Conservation (phyloP, 2,888 invertebrate genomes). For the Mythimna lalbum region DNA sequence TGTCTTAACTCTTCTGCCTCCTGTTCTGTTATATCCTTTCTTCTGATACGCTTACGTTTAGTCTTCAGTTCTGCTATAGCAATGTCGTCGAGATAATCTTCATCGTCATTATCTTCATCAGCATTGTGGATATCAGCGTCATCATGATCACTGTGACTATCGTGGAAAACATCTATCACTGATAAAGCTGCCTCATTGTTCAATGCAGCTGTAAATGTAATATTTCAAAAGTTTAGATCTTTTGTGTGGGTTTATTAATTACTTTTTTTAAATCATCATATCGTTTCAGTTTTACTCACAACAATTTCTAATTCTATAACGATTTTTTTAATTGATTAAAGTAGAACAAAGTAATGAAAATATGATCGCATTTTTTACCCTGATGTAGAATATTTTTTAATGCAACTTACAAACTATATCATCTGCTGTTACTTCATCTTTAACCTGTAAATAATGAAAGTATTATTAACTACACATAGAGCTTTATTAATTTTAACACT, state of each 20-base stretch:
- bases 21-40: constrained; percentile 71
- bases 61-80: constrained; percentile 81
- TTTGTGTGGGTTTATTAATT: background rate
- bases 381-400: background rate
- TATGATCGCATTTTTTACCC: background rate
- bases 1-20: constrained; percentile 76
- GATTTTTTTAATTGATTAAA: background rate
- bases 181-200: constrained; percentile 72
- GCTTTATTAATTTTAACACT: too few species aligned
- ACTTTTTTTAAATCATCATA: background rate
- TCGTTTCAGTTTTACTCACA: background rate
- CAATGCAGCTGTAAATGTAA: constrained; percentile 72
- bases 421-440: constrained; percentile 82
- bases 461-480: constrained; percentile 1
- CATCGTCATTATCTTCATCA: constrained; percentile 66
- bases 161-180: constrained; percentile 68
- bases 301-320: background rate
- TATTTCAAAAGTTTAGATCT: background rate
- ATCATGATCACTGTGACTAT: constrained; percentile 57
- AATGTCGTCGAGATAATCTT: constrained; percentile 77
- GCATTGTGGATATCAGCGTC: constrained; percentile 59
- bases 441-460: constrained; percentile 76
- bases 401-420: constrained; percentile 82
- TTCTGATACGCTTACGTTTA: constrained; percentile 75
- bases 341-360: background rate